Conservation (phyloP, 2,113 vertebrate genomes). For the Gasterosteus aculeatus region DNA sequence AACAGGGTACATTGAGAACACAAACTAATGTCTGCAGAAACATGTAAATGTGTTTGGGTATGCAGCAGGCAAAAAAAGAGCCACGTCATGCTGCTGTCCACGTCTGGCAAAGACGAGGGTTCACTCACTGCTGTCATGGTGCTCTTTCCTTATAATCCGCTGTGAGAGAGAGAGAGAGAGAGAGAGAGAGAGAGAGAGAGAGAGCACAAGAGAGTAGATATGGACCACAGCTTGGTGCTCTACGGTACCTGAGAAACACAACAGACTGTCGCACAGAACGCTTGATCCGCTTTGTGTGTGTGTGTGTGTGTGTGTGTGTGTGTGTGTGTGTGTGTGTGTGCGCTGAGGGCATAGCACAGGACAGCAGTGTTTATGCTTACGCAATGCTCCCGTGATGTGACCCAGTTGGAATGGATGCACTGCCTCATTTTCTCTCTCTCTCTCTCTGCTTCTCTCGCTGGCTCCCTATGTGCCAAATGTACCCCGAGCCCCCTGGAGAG, state of each 20-base stretch:
- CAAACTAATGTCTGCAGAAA: not conserved
- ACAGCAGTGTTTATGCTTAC: conserved; percentile 79
- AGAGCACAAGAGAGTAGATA: conserved; percentile 22
- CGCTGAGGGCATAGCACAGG: conserved; percentile 73
- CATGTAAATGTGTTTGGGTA: conserved; percentile 19
- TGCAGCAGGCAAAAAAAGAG: conserved; percentile 56
- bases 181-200: conserved; percentile 13
- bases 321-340: conserved; percentile 26
- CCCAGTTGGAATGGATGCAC: conserved; percentile 78
- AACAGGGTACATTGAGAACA: not conserved
- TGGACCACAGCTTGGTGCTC: conserved; percentile 18
- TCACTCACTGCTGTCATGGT: conserved; percentile 55
- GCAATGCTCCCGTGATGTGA: conserved; percentile 80
- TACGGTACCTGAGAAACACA: conserved; percentile 23
- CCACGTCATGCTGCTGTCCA: conserved; percentile 68
- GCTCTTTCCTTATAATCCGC: conserved; percentile 49
- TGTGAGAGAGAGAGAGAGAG: conserved; percentile 10
- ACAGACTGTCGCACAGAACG: conserved; percentile 34
- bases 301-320: conserved; percentile 25
- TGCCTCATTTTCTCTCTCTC: conserved; percentile 52
- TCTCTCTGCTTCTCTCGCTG: not conserved
- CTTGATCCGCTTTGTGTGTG: conserved; percentile 42
- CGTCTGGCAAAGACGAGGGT: conserved; percentile 48
- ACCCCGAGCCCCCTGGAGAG: conserved; percentile 50
- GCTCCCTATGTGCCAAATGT: conserved; percentile 49